Conservation (phyloP, 2,113 vertebrate species). For the Anoplopoma fimbria region DNA sequence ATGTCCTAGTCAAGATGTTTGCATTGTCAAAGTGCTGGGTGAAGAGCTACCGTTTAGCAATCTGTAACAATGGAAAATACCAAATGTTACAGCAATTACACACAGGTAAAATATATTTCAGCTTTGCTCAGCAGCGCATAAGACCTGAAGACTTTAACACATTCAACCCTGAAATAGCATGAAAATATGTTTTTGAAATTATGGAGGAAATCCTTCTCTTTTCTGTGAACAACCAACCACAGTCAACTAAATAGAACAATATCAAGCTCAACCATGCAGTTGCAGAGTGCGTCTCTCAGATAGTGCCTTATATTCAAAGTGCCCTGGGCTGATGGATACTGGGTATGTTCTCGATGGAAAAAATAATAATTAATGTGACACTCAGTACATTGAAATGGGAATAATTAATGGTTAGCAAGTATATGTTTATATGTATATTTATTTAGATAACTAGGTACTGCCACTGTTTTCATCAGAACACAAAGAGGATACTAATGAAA, state of each 20-base stretch:
- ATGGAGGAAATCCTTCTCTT: too few relatives aligned
- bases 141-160: too few relatives aligned
- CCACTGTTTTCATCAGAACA: neutral
- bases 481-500: neutral
- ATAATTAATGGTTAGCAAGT: neutral
- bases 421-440: neutral
- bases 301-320: too few relatives aligned
- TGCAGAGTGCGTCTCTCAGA: too few relatives aligned
- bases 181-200: too few relatives aligned
- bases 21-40: neutral
- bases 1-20: neutral
- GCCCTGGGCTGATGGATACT: too few relatives aligned
- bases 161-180: too few relatives aligned
- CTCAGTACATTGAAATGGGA: neutral
- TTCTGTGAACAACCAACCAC: too few relatives aligned
- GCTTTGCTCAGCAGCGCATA: too few relatives aligned
- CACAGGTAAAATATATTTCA: too few relatives aligned
- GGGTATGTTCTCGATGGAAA: neutral
- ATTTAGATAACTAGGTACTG: neutral
- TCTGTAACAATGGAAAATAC: neutral
- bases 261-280: too few relatives aligned
- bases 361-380: neutral
- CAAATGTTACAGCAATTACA: neutral
- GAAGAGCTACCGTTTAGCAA: neutral
- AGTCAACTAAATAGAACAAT: too few relatives aligned